Percentiles rank a stretch among this genome's conserved stretches.
These are phyloP conservation scores for Gandaritis pyraliata DNA, from an alignment of 2,888 invertebrate species.

Conservation along the genomic window DNA sequence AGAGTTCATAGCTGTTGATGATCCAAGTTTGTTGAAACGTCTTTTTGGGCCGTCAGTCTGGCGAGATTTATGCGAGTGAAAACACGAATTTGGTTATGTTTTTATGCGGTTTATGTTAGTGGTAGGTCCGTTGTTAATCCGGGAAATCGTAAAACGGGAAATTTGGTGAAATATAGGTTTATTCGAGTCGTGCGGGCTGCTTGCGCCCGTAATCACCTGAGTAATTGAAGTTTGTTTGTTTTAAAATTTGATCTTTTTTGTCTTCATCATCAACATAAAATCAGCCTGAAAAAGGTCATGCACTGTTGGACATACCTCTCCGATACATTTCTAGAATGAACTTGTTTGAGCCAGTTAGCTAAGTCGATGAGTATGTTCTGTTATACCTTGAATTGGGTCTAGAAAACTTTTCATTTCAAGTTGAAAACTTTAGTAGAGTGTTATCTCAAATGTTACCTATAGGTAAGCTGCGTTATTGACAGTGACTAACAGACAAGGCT, in stretches of 20 bases:
- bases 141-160: constrained; percentile 45
- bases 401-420: too few species aligned
- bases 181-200: constrained; percentile 23
- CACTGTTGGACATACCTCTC: too few species aligned
- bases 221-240: constrained; percentile 32
- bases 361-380: too few species aligned
- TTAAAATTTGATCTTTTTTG: constrained; percentile 4
- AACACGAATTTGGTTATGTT: constrained; percentile 52
- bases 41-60: constrained; percentile 58
- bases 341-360: too few species aligned
- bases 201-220: constrained; percentile 25
- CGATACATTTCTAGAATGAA: too few species aligned
- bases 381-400: too few species aligned
- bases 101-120: constrained; percentile 49
- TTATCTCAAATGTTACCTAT: too few species aligned
- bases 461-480: too few species aligned
- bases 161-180: constrained; percentile 43
- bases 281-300: too few species aligned
- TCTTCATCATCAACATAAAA: too few species aligned
- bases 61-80: constrained; percentile 63
- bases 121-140: constrained; percentile 44
- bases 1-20: constrained; percentile 41
- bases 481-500: too few species aligned
- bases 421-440: too few species aligned
- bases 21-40: constrained; percentile 44